Evolutionary conservation across 92 coral and sea anemone species (phyloP), one percentile per base, ranked within the genome.

Genomic region (Isaurus tuberculatus): DNA sequence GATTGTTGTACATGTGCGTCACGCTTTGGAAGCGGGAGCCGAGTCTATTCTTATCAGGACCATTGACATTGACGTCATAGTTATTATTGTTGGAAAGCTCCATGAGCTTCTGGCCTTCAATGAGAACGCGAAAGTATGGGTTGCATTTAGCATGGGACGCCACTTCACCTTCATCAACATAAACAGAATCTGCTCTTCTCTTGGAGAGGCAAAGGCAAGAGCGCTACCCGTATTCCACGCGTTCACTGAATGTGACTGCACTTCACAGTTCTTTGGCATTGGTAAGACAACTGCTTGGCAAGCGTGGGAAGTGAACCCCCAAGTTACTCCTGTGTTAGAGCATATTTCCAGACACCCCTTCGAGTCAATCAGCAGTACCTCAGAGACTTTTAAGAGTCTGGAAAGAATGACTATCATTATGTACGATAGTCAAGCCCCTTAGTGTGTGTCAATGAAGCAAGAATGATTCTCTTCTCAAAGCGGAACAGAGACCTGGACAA

Each of bases 131-230:
- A 73, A 84, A 55, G 25, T 84, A 32, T 85, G 92, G 92, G 92
- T 89, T 53, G 86, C 92, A 67, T 89, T 89, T 63, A 86, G 88
- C 43, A 89, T 85, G 89, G 89, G 89, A 34, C 83, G 84, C 75
- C 88, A 88, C 79, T 88, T 44, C 65, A 84, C 81, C 30, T 51
- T 65, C 49, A 77, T 88, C 80, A 84, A 55, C 89, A 73, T 85
- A 63, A 89, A 85, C 73, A 5, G 74, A 29, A 89, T 89, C 75
- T 85, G 85, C 77, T 36, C 85, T 61, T 20, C 72, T 17, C 88
- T 88, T 75, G 86, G 88, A 25, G 91, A 72, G 84, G 70, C 86
- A 28, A 77, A 70, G 40, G 37, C 86, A 29, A 73, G 82, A 53
- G 83, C 88, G 32, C 55, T 84, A 15, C 88, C 80, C 26, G 87